Conservation (phyloP, 2,797 vertebrate genomes). For the Coregonus sp. region DNA sequence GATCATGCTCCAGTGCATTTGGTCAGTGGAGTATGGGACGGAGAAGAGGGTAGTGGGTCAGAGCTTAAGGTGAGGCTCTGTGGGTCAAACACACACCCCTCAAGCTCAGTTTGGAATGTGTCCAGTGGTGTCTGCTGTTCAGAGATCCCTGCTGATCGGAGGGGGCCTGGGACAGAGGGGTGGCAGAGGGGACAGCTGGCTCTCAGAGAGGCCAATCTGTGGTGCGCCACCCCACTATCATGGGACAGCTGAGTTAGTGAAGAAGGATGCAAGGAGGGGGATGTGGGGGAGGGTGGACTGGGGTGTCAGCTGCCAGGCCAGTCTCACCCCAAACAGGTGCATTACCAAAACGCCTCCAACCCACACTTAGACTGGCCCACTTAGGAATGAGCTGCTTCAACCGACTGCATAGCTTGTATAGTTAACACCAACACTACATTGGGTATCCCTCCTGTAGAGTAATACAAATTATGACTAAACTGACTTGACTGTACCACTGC, state of each 20-base stretch:
- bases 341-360: not conserved
- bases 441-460: too few relatives aligned
- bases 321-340: conserved; percentile 2
- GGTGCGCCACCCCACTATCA: not conserved
- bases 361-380: not conserved
- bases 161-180: not conserved
- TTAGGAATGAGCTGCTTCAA: not conserved
- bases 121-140: not conserved
- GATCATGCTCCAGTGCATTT: not conserved
- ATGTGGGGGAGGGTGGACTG: not conserved
- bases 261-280: not conserved
- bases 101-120: not conserved
- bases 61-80: not conserved
- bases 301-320: conserved; percentile 7
- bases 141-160: not conserved
- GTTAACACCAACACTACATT: too few relatives aligned
- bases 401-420: not conserved
- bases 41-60: not conserved
- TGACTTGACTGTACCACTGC: too few relatives aligned
- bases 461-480: too few relatives aligned
- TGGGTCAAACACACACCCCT: conserved; percentile 10
- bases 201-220: conserved; percentile 2
- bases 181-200: conserved; percentile 32
- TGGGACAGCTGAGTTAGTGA: conserved; percentile 12
- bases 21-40: not conserved